Conservation (phyloP, 2,888 invertebrate genomes). For the Lochmaea capreae region DNA sequence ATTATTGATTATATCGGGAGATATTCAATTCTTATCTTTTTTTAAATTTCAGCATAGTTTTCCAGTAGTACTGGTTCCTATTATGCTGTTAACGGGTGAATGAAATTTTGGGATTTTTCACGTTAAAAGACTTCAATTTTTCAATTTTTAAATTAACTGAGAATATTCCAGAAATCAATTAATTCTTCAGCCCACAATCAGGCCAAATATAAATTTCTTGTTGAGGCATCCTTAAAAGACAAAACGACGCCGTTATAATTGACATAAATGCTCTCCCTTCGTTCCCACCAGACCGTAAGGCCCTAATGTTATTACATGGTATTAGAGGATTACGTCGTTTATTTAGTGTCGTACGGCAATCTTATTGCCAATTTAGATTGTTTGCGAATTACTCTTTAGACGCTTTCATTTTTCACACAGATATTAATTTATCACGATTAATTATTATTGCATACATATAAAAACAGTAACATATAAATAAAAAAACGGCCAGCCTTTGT, state of each 20-base stretch:
- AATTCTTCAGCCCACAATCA: background rate
- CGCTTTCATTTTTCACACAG: background rate
- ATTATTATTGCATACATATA: too few species aligned
- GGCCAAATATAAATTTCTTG: conserved; percentile 30
- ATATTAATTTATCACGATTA: background rate
- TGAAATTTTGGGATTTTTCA: too few species aligned
- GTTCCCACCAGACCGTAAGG: conserved; percentile 44
- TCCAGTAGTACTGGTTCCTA: too few species aligned
- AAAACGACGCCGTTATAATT: conserved; percentile 35
- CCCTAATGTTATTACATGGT: conserved; percentile 57
- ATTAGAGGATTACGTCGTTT: conserved; percentile 58
- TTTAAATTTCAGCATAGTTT: too few species aligned
- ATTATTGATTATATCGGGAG: background rate
- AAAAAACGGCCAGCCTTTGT: too few species aligned
- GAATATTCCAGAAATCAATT: conserved; percentile 21
- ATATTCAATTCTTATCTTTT: too few species aligned
- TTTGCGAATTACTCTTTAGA: conserved; percentile 52
- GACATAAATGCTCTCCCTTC: conserved; percentile 41
- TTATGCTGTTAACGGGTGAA: too few species aligned
- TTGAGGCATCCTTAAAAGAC: conserved; percentile 40
- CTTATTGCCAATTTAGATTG: conserved; percentile 57
- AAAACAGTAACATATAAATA: background rate
- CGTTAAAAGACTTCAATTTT: background rate
- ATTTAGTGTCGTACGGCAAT: conserved; percentile 57
- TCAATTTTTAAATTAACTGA: background rate